Base-by-base conservation (phyloP, 2,888 invertebrate genomes). In the Tholera decimalis region DNA sequence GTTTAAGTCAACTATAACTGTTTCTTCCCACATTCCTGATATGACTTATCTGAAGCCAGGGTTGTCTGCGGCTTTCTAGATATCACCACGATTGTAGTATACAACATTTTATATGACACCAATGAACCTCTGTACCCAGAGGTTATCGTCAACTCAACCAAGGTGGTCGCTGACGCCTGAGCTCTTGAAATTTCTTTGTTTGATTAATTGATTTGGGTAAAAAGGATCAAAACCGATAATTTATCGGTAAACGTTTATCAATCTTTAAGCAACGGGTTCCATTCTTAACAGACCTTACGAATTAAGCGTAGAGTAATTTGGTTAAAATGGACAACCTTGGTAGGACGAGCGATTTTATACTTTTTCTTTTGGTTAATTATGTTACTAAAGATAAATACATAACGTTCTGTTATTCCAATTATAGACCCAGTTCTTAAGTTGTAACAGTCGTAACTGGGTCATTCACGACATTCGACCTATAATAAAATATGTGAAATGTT, bases 121-220 rank as follows among this genome's bases (percentile, higher is more conserved):
- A 87, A 83, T 91, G 90, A 91, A 87, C 90, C 47, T 68, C 37
- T 35, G 44, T 78, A 86, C 85, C 85, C 65, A 46, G 39, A 75
- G 90, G 90, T 91, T 91, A 91, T 91, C 88, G 73, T 11, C 37
- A 59, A 64, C 54, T 13, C 35, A 58, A 73, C 78, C 78, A 83
- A 86, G 86, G 87, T 88, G 83, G 84, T 84, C 83, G 71, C 64
- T 65, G 67, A 60, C 67, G 69, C 80, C 77, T 79, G 68, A 57
- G 68, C 69, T 81, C 77, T 79, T 75, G 70, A 71, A 78, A 77
- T 80, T 79, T 77, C 64, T 74, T 63, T 35, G 22, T 50, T 11
- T n/a, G n/a, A n/a, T n/a, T n/a, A n/a, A 18, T 22, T 39, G 18
- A 58, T 4, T 22, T 58, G 15, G 24, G 30, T 43, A 33, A 43